Evolutionary conservation across 2,888 invertebrate genomes (phyloP), one percentile per base, ranked within the genome.

Genomic region (Drosophila subsilvestris): DNA sequence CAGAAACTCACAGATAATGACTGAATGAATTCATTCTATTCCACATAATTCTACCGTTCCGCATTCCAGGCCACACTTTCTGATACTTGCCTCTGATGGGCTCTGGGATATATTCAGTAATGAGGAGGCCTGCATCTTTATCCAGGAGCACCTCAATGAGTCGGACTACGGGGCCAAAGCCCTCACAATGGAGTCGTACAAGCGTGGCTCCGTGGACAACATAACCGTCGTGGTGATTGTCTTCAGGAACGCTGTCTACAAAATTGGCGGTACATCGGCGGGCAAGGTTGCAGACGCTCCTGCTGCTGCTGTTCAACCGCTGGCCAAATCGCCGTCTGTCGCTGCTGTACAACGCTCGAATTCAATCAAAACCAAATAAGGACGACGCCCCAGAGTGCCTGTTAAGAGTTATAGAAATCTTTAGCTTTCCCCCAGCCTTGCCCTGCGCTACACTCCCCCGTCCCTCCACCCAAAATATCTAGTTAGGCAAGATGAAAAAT

Each of bases 91-190:
- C 14, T 97, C 98, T 1, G 99, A 99, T 93, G 99, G 99, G 2
- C 93, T 99, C 37, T 99, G 98, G 98, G 99, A 99, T 91, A 98
- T 97, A 20, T 98, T 98, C 91, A 94, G 96, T 48, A 98, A 98
- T 92, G 98, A 98, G 91, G 98, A 98, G 92, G 98, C 98, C 27
- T 95, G 98, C 14, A 95, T 95, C 80, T 98, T 96, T 91, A 95
- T 98, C 59, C 96, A 96, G 92, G 96, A 97, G 86, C 94, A 96
- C 80, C 93, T 98, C 47, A 94, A 96, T 88, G 98, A 98, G 92
- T 95, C 96, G 5, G 96, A 97, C 91, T 97, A 94, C 93, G 98
- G 98, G 73, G 98, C 98, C 60, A 98, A 97, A 92, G 97, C 97
- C 90, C 94, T 99, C 79, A 96, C 97, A 22, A 93, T 97, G 78